Conservation (phyloP, 2,113 vertebrate genomes). For the Hassar affinis region DNA sequence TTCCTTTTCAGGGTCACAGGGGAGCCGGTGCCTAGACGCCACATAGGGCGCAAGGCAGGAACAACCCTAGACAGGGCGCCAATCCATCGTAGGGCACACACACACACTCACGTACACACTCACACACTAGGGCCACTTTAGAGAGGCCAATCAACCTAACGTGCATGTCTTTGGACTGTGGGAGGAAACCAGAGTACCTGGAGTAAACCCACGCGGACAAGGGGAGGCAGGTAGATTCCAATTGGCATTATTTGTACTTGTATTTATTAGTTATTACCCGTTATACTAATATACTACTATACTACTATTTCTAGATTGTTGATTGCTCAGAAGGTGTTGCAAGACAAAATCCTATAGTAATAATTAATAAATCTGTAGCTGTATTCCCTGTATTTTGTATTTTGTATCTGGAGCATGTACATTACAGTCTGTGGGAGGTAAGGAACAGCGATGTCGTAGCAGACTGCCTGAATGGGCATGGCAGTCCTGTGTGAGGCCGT, state of each 20-base stretch:
- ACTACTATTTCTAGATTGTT: neutral
- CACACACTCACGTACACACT: no score
- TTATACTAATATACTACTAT: neutral
- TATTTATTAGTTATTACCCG: neutral
- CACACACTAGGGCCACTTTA: no score
- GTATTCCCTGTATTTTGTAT: neutral
- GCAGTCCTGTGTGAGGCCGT: conserved; percentile 59
- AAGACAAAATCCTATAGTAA: neutral
- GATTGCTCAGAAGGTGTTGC: neutral
- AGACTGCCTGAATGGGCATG: conserved; percentile 39
- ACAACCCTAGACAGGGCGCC: no score
- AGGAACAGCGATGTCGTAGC: neutral
- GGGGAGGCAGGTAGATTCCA: no score
- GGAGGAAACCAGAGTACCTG: no score
- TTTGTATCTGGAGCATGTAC: neutral
- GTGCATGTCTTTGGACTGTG: no score
- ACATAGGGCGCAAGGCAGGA: no score
- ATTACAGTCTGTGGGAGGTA: conserved; percentile 10
- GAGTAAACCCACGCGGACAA: no score
- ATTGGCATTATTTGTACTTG: neutral
- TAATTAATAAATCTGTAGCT: neutral
- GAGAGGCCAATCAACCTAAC: no score
- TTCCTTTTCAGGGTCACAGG: no score
- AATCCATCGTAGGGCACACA: no score
- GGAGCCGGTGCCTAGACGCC: no score